Evolutionary conservation across 1,140 invertebrate species (phyloP).

Genomic region (Drosophila rufa): DNA sequence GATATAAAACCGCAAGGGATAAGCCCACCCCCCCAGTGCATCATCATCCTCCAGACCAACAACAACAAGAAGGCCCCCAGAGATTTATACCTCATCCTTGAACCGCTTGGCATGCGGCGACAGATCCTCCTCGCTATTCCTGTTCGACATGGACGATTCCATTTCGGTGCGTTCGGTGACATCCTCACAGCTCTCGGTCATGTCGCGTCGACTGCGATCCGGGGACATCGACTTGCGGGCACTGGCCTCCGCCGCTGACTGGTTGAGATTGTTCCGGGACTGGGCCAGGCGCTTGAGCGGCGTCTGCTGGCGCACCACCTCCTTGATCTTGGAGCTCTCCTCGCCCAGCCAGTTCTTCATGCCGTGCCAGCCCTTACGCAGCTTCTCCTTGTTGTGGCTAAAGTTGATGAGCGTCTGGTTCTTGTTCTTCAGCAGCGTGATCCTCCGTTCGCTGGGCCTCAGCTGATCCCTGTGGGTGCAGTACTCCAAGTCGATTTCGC

Average conservation of each 20-base stretch:
- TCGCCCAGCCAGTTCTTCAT: slow-evolving; percentile 87
- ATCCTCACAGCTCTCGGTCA: slow-evolving; percentile 68
- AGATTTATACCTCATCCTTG: slow-evolving; percentile 69
- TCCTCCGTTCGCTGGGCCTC: slow-evolving; percentile 75
- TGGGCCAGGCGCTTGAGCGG: slow-evolving; percentile 85
- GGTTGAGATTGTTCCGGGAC: slow-evolving; percentile 67
- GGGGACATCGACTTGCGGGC: slow-evolving; percentile 61
- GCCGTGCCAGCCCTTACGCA: slow-evolving; percentile 86
- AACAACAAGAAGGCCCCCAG: background rate
- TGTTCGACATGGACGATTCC: slow-evolving; percentile 59
- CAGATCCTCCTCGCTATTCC: slow-evolving; percentile 67
- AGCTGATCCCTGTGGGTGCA: slow-evolving; percentile 81
- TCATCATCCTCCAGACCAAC: slow-evolving; percentile 33
- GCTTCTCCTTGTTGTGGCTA: slow-evolving; percentile 85
- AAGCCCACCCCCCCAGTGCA: background rate
- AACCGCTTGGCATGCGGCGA: slow-evolving; percentile 73
- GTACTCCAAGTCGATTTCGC: slow-evolving; percentile 81
- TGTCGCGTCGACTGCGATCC: slow-evolving; percentile 45
- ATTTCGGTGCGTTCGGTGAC: slow-evolving; percentile 63
- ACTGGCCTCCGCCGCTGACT: slow-evolving; percentile 42
- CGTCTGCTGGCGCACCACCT: slow-evolving; percentile 86
- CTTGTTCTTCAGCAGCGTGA: slow-evolving; percentile 82
- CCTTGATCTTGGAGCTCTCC: slow-evolving; percentile 85
- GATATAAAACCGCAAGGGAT: background rate
- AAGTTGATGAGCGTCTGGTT: slow-evolving; percentile 78